phyloP scores from a whole-genome alignment of 2,888 invertebrate genomes.

The Geotrupes spiniger region DNA sequence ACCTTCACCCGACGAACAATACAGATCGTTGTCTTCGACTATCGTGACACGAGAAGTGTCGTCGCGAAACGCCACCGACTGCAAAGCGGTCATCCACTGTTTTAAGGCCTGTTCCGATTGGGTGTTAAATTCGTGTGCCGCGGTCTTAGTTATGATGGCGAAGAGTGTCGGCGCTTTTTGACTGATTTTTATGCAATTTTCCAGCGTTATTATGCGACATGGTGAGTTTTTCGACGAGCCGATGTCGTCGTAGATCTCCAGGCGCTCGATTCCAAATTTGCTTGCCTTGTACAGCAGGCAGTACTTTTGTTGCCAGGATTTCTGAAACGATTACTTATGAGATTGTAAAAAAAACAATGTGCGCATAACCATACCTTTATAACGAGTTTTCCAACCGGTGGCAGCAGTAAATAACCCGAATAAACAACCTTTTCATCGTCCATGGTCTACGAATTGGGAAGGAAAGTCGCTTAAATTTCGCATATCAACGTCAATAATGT shows the following conservation, averaged over 20 bases:
- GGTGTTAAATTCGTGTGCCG: slow-evolving; percentile 60
- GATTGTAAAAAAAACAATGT: slow-evolving; percentile 2
- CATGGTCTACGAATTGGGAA: slow-evolving; percentile 50
- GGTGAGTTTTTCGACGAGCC: slow-evolving; percentile 58
- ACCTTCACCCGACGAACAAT: slow-evolving; percentile 81
- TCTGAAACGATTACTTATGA: slow-evolving; percentile 53
- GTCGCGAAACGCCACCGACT: slow-evolving; percentile 78
- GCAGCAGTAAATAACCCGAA: slow-evolving; percentile 74
- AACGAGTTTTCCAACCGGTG: slow-evolving; percentile 75
- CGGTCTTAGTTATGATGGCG: slow-evolving; percentile 73
- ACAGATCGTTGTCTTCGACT: slow-evolving; percentile 86
- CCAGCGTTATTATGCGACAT: slow-evolving; percentile 73
- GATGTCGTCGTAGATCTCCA: slow-evolving; percentile 82
- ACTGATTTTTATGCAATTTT: slow-evolving; percentile 84
- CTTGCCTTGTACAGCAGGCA: slow-evolving; percentile 78
- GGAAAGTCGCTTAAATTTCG: slow-evolving; percentile 4
- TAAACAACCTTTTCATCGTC: slow-evolving; percentile 72
- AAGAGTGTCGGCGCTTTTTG: slow-evolving; percentile 58
- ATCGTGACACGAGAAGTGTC: slow-evolving; percentile 59
- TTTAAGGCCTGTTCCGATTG: slow-evolving; percentile 67
- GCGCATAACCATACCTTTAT: slow-evolving; percentile 57
- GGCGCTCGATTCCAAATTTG: slow-evolving; percentile 79
- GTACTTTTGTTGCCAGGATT: slow-evolving; percentile 79
- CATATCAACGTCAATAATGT: slow-evolving; percentile 6
- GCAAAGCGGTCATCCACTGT: slow-evolving; percentile 77